Conservation (phyloP, 1,140 invertebrate genomes). For the Penaeus japonicus region DNA sequence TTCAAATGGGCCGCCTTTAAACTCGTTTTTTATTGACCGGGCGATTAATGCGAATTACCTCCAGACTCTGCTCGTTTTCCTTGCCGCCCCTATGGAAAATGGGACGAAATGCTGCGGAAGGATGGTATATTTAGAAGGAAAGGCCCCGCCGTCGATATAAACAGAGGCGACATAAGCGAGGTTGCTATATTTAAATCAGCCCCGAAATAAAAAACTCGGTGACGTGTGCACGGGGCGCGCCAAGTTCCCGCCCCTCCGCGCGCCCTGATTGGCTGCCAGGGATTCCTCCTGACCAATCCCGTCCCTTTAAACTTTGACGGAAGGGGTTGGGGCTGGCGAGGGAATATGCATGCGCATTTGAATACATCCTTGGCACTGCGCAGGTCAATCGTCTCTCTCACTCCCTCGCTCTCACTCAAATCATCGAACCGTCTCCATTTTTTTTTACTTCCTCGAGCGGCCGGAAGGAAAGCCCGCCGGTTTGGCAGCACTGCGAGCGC, state of each 20-base stretch:
- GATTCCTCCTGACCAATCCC: slow-evolving; percentile 7
- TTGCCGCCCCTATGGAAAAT: too few relatives aligned
- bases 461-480: too few relatives aligned
- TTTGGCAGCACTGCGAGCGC: too few relatives aligned
- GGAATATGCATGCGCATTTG: slow-evolving; percentile 45
- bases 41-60: background rate
- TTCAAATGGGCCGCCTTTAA: slow-evolving; percentile 44
- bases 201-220: slow-evolving; percentile 39
- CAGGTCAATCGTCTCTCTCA: background rate
- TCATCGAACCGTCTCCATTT: too few relatives aligned
- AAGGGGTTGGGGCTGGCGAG: slow-evolving; percentile 31
- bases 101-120: too few relatives aligned
- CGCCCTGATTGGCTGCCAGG: slow-evolving; percentile 3
- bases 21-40: slow-evolving; percentile 27
- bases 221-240: slow-evolving; percentile 23
- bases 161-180: slow-evolving; percentile 29
- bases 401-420: too few relatives aligned
- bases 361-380: slow-evolving; percentile 23
- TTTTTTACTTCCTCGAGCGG: too few relatives aligned
- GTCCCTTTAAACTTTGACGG: slow-evolving; percentile 39
- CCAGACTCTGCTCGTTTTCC: background rate
- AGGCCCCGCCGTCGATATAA: background rate
- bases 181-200: slow-evolving; percentile 45
- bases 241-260: slow-evolving; percentile 32
- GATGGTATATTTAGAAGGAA: background rate